Evolutionary conservation across 2,113 vertebrate genomes (phyloP).

Genomic region (Acrocephalus arundinaceus): DNA sequence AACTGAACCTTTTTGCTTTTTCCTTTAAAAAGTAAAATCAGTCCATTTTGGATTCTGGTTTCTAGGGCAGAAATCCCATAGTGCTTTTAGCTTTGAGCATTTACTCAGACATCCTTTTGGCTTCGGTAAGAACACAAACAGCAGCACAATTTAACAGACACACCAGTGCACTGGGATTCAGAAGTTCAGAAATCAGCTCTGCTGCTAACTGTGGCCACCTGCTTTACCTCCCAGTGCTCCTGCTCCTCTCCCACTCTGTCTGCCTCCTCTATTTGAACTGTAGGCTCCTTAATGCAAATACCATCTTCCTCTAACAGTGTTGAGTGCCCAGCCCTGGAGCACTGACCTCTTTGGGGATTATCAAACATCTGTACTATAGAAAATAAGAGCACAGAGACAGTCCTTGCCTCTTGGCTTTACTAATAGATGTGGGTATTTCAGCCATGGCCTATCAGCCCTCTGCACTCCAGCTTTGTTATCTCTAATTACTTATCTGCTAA

Average conservation of each 20-base stretch:
- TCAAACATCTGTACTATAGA: background rate
- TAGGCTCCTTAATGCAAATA: conserved; percentile 11
- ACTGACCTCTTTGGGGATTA: background rate
- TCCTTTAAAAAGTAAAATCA: background rate
- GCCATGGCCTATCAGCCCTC: background rate
- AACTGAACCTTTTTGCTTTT: background rate
- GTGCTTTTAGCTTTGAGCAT: conserved; percentile 28
- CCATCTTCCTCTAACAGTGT: background rate
- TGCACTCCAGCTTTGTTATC: background rate
- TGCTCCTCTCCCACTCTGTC: conserved; percentile 20
- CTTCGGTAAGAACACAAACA: background rate
- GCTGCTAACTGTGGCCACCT: conserved; percentile 5
- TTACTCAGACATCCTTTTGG: conserved; percentile 38
- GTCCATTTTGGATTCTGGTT: background rate
- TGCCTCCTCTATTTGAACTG: background rate
- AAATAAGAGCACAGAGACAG: background rate
- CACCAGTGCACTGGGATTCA: background rate
- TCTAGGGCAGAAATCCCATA: conserved; percentile 5
- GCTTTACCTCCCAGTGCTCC: conserved; percentile 48
- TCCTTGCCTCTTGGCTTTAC: background rate
- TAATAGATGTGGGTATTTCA: background rate
- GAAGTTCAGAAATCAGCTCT: background rate
- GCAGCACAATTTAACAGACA: conserved; percentile 14
- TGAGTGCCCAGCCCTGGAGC: background rate
- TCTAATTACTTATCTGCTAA: conserved; percentile 14